Evolutionary conservation across 2,113 vertebrate genomes (phyloP), one percentile per base, ranked within the genome.

Genomic region (Brevimyrus niger): DNA sequence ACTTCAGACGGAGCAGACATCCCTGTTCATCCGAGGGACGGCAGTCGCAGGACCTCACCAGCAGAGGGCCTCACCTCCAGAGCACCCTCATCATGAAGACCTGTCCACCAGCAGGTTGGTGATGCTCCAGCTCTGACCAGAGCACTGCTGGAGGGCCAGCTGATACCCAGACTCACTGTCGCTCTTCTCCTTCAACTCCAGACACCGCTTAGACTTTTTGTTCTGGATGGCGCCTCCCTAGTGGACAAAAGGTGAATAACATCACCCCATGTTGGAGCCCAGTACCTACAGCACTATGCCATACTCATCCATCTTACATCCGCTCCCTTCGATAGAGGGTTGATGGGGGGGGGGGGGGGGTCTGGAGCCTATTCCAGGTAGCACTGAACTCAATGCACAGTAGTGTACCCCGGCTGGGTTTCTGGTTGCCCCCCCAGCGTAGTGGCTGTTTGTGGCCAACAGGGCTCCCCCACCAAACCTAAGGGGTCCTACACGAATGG

Each of bases 221-320:
- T 99, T 99, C 96, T 97, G 97, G 93, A 99, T 97, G 91, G 97
- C 93, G n/a, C 98, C 98, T 90, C 97, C 97, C 98, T 99, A 88
- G 23, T 76, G 84, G 0, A 44, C 42, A 44, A 46, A 87, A 89
- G 1, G 46, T 88, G 10, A 55, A 17, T 9, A 23, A 65, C 27
- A 38, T 88, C 31, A 82, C 65, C 10, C 27, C 31, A 23, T 27
- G 11, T 51, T 23, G 4, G 27, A 31, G 50, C 48, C 27, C 13
- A 51, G 27, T 55, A 8, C 50, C 9, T 27, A 42, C 48, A 53
- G 4, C 17, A 23, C 17, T 87, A 3, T 11, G 19, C 9, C 27
- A 13, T 27, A 31, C 10, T 23, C n/a, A 65, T 65, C 61, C 61
- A 65, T n/a, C n/a, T n/a, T 65, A 23, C n/a, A 23, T 23, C 7